Evolutionary conservation across 2,797 vertebrate species (phyloP).

Genomic region (Pangasius larnaudii): DNA sequence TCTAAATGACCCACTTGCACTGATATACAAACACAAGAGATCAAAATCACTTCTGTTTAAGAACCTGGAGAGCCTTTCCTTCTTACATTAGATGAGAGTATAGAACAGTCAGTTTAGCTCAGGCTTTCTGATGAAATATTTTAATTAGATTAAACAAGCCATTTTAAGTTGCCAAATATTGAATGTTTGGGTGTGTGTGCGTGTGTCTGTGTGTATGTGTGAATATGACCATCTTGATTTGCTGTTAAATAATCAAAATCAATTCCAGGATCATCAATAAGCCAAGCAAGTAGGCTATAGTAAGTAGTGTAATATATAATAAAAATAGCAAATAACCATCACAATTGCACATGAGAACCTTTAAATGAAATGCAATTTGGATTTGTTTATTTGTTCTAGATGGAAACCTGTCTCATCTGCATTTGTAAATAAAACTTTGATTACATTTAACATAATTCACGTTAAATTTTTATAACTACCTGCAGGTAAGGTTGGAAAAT

Average conservation of each 20-base stretch:
- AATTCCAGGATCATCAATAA: too few relatives aligned
- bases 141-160: background rate
- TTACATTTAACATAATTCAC: too few relatives aligned
- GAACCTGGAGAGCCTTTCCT: background rate
- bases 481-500: background rate
- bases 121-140: background rate
- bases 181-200: background rate
- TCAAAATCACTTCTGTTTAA: conserved; percentile 33
- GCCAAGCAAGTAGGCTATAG: background rate
- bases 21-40: conserved; percentile 43
- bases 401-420: background rate
- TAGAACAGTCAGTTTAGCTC: background rate
- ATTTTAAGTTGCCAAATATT: background rate
- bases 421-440: too few relatives aligned
- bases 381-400: background rate
- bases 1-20: conserved; percentile 38
- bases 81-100: too few relatives aligned
- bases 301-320: background rate
- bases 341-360: background rate
- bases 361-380: background rate
- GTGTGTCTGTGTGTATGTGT: background rate
- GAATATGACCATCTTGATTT: too few relatives aligned
- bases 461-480: background rate
- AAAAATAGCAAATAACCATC: background rate
- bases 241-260: too few relatives aligned